Percentiles rank a stretch among this genome's conserved stretches.
These are phyloP conservation scores for Gila robusta DNA, from an alignment of 2,797 vertebrate species.

Conservation along the genomic window DNA sequence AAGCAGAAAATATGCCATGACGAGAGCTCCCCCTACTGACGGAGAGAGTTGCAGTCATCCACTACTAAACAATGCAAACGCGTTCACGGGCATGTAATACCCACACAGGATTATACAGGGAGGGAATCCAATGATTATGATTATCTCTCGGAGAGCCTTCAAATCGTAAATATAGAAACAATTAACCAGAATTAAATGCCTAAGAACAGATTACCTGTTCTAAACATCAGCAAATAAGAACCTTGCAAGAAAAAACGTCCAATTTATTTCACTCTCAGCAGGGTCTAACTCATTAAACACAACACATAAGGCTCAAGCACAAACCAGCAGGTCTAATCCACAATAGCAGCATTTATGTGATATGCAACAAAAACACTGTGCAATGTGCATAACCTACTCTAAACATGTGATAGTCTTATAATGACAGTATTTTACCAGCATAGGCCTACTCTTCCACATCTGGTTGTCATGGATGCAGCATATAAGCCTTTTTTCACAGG, in stretches of 20 bases:
- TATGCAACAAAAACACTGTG: background rate
- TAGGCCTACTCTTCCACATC: slow-evolving; percentile 12
- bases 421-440: slow-evolving; percentile 1
- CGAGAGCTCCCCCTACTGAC: slow-evolving; percentile 40
- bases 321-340: background rate
- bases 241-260: background rate
- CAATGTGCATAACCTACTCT: background rate
- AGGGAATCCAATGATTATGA: slow-evolving; percentile 23
- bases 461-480: slow-evolving; percentile 80
- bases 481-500: slow-evolving; percentile 78
- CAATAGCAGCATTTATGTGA: slow-evolving; percentile 7
- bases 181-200: slow-evolving; percentile 23
- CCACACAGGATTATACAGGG: slow-evolving; percentile 37
- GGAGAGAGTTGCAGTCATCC: background rate
- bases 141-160: slow-evolving; percentile 37
- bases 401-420: slow-evolving; percentile 9
- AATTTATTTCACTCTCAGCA: background rate
- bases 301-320: background rate
- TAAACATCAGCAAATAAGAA: slow-evolving; percentile 18
- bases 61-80: slow-evolving; percentile 17
- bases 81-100: slow-evolving; percentile 24
- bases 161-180: slow-evolving; percentile 27
- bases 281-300: background rate
- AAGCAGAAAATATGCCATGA: slow-evolving; percentile 26
- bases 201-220: slow-evolving; percentile 21